Evolutionary conservation across 2,888 invertebrate species (phyloP).

Genomic region (Xanthostigma xanthostigma): DNA sequence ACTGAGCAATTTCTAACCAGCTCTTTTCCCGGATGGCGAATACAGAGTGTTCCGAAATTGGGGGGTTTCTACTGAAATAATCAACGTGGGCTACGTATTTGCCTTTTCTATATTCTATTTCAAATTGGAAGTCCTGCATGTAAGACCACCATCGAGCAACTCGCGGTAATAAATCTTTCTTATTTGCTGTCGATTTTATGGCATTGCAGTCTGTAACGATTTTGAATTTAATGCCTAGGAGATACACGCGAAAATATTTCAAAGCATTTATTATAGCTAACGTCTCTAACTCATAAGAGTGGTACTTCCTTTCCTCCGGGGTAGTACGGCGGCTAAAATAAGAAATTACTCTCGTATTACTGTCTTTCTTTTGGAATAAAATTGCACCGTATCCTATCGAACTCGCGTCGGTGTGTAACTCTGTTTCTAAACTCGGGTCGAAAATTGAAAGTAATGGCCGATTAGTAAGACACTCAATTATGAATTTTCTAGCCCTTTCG

Average conservation of each 20-base stretch:
- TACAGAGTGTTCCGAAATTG: too few relatives aligned
- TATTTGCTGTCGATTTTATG: conserved; percentile 15
- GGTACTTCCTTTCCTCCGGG: conserved; percentile 17
- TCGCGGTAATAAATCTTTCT: conserved; percentile 17
- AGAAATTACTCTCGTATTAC: conserved; percentile 12
- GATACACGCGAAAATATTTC: conserved; percentile 16
- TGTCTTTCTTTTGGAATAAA: conserved; percentile 15
- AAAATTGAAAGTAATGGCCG: conserved; percentile 17
- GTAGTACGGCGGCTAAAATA: conserved; percentile 16
- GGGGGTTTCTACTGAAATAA: conserved; percentile 15
- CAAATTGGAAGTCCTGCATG: conserved; percentile 15
- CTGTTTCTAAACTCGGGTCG: conserved; percentile 12
- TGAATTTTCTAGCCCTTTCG: conserved; percentile 10
- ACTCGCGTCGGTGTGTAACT: conserved; percentile 19
- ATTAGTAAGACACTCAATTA: conserved; percentile 11
- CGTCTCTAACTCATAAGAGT: conserved; percentile 19
- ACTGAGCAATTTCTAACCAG: too few relatives aligned
- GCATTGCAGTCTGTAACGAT: conserved; percentile 21
- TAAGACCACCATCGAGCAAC: conserved; percentile 20
- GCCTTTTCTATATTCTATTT: conserved; percentile 13
- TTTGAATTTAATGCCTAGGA: conserved; percentile 15
- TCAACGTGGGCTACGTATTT: conserved; percentile 14
- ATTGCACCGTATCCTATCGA: conserved; percentile 17
- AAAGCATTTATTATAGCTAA: conserved; percentile 19
- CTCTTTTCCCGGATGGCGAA: too few relatives aligned